Evolutionary conservation across 2,113 vertebrate species (phyloP).

Genomic region (Mixornis gularis): DNA sequence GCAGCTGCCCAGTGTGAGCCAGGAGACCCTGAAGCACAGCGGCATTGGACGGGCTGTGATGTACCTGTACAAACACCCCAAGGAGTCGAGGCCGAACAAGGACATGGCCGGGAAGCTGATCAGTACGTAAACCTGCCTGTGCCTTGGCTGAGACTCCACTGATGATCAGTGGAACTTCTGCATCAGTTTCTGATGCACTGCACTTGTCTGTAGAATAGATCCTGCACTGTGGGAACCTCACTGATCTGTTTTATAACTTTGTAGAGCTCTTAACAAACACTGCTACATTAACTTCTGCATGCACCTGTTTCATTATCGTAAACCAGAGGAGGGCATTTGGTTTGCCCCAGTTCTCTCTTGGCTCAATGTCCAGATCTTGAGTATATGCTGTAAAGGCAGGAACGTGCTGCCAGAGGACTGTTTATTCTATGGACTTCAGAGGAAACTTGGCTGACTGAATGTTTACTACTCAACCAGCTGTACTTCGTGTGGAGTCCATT

Average conservation of each 20-base stretch:
- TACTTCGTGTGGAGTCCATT: background rate
- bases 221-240: background rate
- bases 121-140: conserved; percentile 76
- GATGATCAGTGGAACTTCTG: no score
- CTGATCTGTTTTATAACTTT: background rate
- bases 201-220: background rate
- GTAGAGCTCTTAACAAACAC: background rate
- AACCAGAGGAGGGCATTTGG: background rate
- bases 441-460: background rate
- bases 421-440: background rate
- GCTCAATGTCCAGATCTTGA: background rate
- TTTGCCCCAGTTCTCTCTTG: background rate
- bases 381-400: background rate
- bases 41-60: conserved; percentile 96
- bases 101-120: conserved; percentile 97
- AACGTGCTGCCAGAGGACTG: background rate
- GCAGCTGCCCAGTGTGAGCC: conserved; percentile 94
- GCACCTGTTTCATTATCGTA: background rate
- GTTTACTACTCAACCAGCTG: background rate
- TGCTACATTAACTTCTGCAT: background rate
- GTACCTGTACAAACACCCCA: conserved; percentile 98
- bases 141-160: background rate
- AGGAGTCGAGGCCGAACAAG: conserved; percentile 93
- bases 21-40: conserved; percentile 97
- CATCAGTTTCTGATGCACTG: background rate